Percentiles rank a stretch among this genome's conserved stretches.
Conservation (phyloP, 2,113 vertebrate genomes). For the Zosterops borbonicus region DNA sequence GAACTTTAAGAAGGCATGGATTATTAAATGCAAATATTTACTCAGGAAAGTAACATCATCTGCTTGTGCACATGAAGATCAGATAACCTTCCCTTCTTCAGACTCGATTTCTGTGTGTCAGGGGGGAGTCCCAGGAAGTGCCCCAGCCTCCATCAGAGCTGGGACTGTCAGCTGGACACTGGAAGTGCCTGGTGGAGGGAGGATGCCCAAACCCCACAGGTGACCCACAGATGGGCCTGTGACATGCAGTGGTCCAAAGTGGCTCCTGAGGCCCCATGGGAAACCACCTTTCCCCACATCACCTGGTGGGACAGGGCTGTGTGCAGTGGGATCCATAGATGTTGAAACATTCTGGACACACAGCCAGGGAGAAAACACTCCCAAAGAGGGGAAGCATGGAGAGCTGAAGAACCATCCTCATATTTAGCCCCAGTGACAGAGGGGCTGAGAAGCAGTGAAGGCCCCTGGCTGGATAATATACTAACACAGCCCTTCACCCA, state of each 20-base stretch:
- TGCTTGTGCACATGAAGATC: neutral
- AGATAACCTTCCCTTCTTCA: neutral
- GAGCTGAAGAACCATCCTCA: neutral
- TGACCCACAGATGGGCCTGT: accelerated
- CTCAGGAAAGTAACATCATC: neutral
- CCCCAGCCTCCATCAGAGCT: accelerated
- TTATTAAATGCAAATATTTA: neutral
- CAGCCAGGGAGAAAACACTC: accelerated
- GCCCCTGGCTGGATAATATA: too few species aligned
- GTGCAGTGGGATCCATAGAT: accelerated
- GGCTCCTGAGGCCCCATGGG: accelerated
- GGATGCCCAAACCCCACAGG: neutral
- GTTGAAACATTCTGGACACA: accelerated
- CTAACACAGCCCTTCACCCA: neutral
- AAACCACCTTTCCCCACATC: accelerated
- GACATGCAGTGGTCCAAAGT: accelerated
- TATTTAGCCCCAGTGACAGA: too few species aligned
- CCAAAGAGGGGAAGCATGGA: neutral
- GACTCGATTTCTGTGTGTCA: accelerated
- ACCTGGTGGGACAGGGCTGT: neutral
- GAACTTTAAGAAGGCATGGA: neutral
- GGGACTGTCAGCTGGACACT: accelerated
- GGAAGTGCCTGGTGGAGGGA: neutral
- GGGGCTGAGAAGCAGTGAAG: neutral
- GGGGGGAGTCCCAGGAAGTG: accelerated